Base-by-base conservation (phyloP, 2,888 invertebrate genomes). In the Beris chalybata region DNA sequence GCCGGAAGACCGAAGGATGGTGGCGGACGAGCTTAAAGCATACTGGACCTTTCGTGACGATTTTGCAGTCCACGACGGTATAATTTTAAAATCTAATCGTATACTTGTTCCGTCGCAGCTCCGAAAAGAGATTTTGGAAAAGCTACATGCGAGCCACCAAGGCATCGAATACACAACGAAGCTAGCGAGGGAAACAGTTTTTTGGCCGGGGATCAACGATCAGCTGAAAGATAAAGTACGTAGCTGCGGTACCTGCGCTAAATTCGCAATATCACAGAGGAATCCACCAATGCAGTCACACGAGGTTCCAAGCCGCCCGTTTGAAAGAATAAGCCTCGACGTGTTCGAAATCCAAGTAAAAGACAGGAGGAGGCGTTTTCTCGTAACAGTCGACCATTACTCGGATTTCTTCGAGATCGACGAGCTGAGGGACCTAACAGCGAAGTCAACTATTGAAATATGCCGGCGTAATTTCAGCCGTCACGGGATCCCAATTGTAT, bases 121-220 rank as follows among this genome's bases (percentile, higher is more conserved):
- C 12, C n/a, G 48, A 12, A 48, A 48, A 48, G n/a, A 54, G 9
- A 66, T 66, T 15, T 55, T 66, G 31, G 29, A 55, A 13, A 32
- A 44, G 50, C n/a, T 64, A 7, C 58, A 64, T 30, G 32, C 15
- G 32, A 38, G 48, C 47, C 67, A 67, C 31, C 57, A 58, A 22
- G 67, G 64, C 7, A 64, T 56, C 12, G 63, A 57, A 32, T 15
- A 52, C 5, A 52, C 13, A 43, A 57, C 57, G 13, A 52, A 12
- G 47, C 32, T 50, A 64, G 67, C 64, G 56, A 22, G 52, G 9
- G 63, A 67, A 13, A 64, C 57, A 22, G 48, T 67, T 0, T 67
- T 56, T 56, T 64, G 63, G 67, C 50, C 57, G n/a, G 45, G 52
- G 22, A 52, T 64, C 13, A 30, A 47, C 9, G 52, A 61, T 44